Evolutionary conservation across 2,113 vertebrate genomes (phyloP).

Genomic region (Glaucomys volans): DNA sequence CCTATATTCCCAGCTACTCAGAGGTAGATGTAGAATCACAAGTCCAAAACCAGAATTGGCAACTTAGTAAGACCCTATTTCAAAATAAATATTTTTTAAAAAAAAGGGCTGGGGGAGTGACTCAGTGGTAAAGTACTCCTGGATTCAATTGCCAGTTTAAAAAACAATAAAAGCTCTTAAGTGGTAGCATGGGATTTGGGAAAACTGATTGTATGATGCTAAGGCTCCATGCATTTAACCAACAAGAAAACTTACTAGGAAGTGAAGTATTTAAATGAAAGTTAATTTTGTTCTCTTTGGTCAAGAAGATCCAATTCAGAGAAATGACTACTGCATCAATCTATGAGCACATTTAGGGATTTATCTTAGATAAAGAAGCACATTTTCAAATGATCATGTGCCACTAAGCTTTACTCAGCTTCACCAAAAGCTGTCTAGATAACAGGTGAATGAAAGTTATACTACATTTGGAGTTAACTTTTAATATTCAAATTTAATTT

Average conservation of each 20-base stretch:
- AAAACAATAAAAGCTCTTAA: too few species aligned
- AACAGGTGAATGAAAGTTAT: conserved; percentile 24
- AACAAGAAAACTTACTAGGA: conserved; percentile 15
- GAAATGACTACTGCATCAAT: not conserved
- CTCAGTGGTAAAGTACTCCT: too few species aligned
- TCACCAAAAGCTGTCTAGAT: conserved; percentile 51
- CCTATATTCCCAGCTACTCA: too few species aligned
- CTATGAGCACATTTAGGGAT: not conserved
- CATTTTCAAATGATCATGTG: conserved; percentile 29
- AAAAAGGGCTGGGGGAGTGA: too few species aligned
- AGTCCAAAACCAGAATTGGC: too few species aligned
- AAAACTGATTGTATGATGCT: not conserved
- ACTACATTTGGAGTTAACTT: conserved; percentile 58
- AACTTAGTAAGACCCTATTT: too few species aligned
- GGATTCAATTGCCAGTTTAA: too few species aligned
- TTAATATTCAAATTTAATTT: conserved; percentile 60
- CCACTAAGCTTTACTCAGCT: conserved; percentile 19
- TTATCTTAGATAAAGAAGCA: not conserved
- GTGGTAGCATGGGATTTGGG: not conserved
- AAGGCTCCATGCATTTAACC: not conserved
- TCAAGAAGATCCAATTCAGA: conserved; percentile 21
- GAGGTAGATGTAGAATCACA: too few species aligned
- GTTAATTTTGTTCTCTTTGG: conserved; percentile 52
- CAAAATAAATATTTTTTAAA: too few species aligned
- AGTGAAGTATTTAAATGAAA: conserved; percentile 11